Base-by-base conservation (phyloP, 2,113 vertebrate species). In the Furnarius figulus region DNA sequence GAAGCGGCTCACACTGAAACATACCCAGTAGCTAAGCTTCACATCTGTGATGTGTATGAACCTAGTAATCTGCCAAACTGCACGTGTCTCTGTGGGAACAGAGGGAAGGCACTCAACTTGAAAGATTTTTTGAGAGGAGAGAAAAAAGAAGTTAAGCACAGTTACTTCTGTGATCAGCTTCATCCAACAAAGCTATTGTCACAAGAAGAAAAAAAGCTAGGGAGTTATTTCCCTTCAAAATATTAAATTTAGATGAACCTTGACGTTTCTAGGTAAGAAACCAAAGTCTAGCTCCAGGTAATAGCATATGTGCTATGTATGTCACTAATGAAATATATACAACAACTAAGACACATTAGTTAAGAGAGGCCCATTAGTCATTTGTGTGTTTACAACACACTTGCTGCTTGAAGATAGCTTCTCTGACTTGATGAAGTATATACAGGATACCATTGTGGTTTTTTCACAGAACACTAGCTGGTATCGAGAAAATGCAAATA, bases 231-330 rank as follows among this genome's bases (percentile, higher is more conserved):
- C 62, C n/a, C 40, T 84, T 81, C 40, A 52, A 95, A 90, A 52
- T 78, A 87, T 53, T 74, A 89, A 85, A 85, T 90, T 92, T 73
- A 95, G 56, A 90, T 87, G 70, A 94, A 91, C 37, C 66, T 89
- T 81, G 58, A 72, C 5, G 0, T 95, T 94, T 93, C 86, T 94
- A 82, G 58, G 81, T 89, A 46, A 91, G 70, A 89, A 33, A 89
- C 88, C 44, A 75, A 97, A 93, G 90, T 49, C 56, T 91, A 82
- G 49, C 88, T 96, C 56, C 70, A 94, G 53, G 94, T 93, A 82
- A 95, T 13, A 70, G 44, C 37, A 90, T 8, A 27, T 44, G 35
- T 7, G 11, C 66, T 62, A 27, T 4, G 27, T 24, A 10, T 61
- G 40, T 49, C 80, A 85, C 52, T 74, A 87, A 53, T 1, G 21